These are phyloP conservation scores for Leucoma salicis DNA, from an alignment of 2,888 invertebrate genomes.

Conservation along the genomic window DNA sequence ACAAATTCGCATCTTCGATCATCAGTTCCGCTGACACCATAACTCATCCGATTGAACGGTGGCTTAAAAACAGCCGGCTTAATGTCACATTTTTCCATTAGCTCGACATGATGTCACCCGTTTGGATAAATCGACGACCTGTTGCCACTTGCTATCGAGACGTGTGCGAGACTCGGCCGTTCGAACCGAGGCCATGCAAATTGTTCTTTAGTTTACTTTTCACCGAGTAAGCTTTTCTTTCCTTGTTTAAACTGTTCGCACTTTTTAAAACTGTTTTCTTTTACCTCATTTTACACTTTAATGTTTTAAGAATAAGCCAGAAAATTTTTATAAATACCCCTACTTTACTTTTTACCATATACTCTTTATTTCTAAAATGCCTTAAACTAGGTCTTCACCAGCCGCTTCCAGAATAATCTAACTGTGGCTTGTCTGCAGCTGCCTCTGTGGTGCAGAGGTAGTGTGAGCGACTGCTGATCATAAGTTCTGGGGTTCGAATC, in stretches of 20 bases:
- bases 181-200: slow-evolving; percentile 51
- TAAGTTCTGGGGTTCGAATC: too few relatives aligned
- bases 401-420: too few relatives aligned
- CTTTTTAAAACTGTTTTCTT: too few relatives aligned
- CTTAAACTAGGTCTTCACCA: too few relatives aligned
- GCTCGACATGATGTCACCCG: slow-evolving; percentile 49
- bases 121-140: slow-evolving; percentile 70
- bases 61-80: slow-evolving; percentile 58
- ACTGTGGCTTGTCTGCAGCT: too few relatives aligned
- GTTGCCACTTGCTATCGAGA: slow-evolving; percentile 50
- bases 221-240: slow-evolving; percentile 22
- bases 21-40: slow-evolving; percentile 48
- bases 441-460: too few relatives aligned
- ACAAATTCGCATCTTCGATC: slow-evolving; percentile 50
- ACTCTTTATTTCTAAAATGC: too few relatives aligned
- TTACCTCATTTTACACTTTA: too few relatives aligned
- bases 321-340: too few relatives aligned
- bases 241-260: slow-evolving; percentile 26
- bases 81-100: slow-evolving; percentile 74
- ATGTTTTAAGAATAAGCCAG: too few relatives aligned
- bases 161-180: slow-evolving; percentile 38
- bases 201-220: slow-evolving; percentile 61
- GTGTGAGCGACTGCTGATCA: too few relatives aligned
- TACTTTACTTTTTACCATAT: too few relatives aligned
- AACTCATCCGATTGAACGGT: slow-evolving; percentile 59